Evolutionary conservation across 2,797 vertebrate species (phyloP).

Genomic region (Emys orbicularis): DNA sequence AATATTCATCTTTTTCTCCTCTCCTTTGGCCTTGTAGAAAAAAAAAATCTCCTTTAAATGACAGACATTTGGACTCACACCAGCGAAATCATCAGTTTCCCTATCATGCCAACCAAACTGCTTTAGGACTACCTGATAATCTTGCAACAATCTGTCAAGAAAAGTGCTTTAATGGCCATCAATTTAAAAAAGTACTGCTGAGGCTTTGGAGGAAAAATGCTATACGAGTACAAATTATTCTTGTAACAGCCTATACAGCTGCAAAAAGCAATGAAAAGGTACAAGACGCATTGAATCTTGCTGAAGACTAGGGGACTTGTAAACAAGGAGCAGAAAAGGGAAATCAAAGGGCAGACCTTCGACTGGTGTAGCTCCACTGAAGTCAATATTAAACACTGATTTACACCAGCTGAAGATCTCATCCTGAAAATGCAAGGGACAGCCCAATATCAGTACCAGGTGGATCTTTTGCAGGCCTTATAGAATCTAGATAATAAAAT

Average conservation of each 20-base stretch:
- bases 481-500: neutral
- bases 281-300: neutral
- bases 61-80: fast-evolving
- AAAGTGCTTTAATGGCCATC: neutral
- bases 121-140: neutral
- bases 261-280: neutral
- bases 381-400: neutral
- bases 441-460: neutral
- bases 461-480: neutral
- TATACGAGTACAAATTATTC: constrained; percentile 1
- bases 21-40: neutral
- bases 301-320: neutral
- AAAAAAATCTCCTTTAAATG: neutral
- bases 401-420: neutral
- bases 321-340: neutral
- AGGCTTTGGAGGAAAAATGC: neutral
- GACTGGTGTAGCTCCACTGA: neutral
- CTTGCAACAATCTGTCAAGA: constrained; percentile 28
- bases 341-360: neutral
- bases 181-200: neutral
- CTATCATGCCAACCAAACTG: neutral
- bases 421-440: neutral
- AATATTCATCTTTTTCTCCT: neutral
- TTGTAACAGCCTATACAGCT: neutral
- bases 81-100: neutral